Conservation (phyloP, 2,888 invertebrate genomes). For the Scaptodrosophila latifasciaeformis region DNA sequence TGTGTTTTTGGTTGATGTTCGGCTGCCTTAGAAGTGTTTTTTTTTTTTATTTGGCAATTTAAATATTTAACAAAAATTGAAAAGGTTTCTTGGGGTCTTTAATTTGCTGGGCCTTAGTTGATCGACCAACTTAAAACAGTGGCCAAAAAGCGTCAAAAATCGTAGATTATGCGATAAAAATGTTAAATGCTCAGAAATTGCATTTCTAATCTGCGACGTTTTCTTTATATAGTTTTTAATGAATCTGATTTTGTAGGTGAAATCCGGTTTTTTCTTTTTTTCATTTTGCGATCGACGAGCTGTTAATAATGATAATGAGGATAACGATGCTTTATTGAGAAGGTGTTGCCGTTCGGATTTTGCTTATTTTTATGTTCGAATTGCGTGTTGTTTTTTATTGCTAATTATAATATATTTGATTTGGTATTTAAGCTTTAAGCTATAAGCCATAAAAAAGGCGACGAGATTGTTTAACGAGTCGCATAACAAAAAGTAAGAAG, state of each 20-base stretch:
- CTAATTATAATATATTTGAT: constrained; percentile 58
- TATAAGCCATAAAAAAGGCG: constrained; percentile 44
- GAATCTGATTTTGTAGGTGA: constrained; percentile 42
- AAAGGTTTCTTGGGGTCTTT: background rate
- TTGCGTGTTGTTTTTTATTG: constrained; percentile 34
- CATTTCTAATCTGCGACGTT: constrained; percentile 65
- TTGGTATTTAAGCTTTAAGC: constrained; percentile 47
- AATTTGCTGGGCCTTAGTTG: constrained; percentile 2
- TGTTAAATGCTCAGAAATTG: constrained; percentile 42
- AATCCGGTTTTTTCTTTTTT: constrained; percentile 57
- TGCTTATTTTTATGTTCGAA: constrained; percentile 34
- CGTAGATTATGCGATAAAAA: constrained; percentile 64
- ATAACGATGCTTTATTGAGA: constrained; percentile 66
- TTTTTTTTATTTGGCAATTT: constrained; percentile 39
- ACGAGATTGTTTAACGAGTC: constrained; percentile 31
- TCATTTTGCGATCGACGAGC: constrained; percentile 42
- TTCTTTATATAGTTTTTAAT: constrained; percentile 57
- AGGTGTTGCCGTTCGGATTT: constrained; percentile 57
- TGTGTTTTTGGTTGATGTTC: constrained; percentile 22
- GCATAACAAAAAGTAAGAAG: constrained; percentile 10
- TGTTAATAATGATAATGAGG: constrained; percentile 63
- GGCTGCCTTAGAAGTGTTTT: constrained; percentile 55
- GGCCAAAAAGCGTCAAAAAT: constrained; percentile 67
- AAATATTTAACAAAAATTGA: constrained; percentile 1
- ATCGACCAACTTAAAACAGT: constrained; percentile 41